These are phyloP conservation scores for Pharmacophagus antenor DNA, from an alignment of 2,888 invertebrate species.

Conservation along the genomic window DNA sequence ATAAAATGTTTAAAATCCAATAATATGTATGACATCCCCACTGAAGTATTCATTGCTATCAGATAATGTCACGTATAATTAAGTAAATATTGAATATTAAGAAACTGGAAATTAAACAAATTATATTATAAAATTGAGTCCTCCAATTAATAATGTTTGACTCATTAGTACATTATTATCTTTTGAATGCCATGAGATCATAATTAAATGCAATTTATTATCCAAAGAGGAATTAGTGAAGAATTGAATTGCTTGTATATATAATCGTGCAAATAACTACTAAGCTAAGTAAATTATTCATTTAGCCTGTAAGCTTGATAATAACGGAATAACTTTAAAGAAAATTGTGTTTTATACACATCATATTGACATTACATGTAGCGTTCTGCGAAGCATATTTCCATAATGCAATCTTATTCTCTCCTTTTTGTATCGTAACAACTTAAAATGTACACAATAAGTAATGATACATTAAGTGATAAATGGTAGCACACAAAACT, in stretches of 20 bases:
- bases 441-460: slow-evolving; percentile 59
- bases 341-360: slow-evolving; percentile 75
- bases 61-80: slow-evolving; percentile 6
- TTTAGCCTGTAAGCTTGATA: slow-evolving; percentile 52
- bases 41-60: slow-evolving; percentile 12
- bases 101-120: slow-evolving; percentile 34
- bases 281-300: slow-evolving; percentile 44
- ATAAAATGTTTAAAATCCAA: neutral
- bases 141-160: slow-evolving; percentile 38
- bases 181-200: slow-evolving; percentile 68
- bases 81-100: slow-evolving; percentile 14
- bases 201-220: slow-evolving; percentile 69
- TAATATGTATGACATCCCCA: slow-evolving; percentile 1
- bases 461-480: slow-evolving; percentile 38
- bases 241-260: slow-evolving; percentile 38
- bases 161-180: slow-evolving; percentile 42
- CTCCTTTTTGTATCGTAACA: slow-evolving; percentile 71
- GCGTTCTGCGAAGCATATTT: slow-evolving; percentile 67
- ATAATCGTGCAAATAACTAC: slow-evolving; percentile 33
- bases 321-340: slow-evolving; percentile 55
- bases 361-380: slow-evolving; percentile 49
- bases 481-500: slow-evolving; percentile 37
- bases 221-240: slow-evolving; percentile 45
- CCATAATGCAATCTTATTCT: slow-evolving; percentile 78
- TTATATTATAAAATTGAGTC: slow-evolving; percentile 37